These are phyloP conservation scores for Anguilla anguilla DNA, from an alignment of 2,797 vertebrate species.

Conservation along the genomic window DNA sequence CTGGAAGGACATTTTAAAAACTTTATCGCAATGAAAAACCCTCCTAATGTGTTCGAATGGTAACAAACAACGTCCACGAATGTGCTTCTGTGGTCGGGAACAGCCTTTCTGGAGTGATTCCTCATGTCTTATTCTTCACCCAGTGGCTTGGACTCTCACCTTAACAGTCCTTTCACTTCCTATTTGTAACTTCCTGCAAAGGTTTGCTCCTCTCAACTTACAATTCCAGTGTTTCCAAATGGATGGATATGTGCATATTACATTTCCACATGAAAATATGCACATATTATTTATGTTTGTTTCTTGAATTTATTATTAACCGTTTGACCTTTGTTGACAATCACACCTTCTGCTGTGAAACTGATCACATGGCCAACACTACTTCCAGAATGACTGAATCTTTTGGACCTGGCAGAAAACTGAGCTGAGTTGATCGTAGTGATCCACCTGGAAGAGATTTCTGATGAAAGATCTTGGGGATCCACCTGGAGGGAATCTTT, in stretches of 20 bases:
- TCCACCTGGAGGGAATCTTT: background rate
- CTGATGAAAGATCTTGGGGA: background rate
- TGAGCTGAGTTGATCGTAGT: background rate
- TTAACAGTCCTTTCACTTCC: slow-evolving; percentile 58
- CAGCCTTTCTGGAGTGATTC: slow-evolving; percentile 38
- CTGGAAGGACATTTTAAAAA: slow-evolving; percentile 53
- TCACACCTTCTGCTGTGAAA: background rate
- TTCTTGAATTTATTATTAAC: slow-evolving; percentile 55
- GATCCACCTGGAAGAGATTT: background rate
- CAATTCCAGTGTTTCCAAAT: slow-evolving; percentile 42
- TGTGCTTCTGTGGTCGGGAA: background rate
- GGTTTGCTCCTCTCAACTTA: slow-evolving; percentile 39
- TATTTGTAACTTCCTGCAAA: slow-evolving; percentile 39
- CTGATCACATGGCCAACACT: slow-evolving; percentile 1
- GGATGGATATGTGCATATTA: slow-evolving; percentile 47
- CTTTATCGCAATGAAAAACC: background rate
- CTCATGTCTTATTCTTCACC: slow-evolving; percentile 35
- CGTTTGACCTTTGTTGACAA: slow-evolving; percentile 22
- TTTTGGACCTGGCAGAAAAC: background rate
- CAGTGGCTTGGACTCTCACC: slow-evolving; percentile 42
- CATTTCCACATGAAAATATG: slow-evolving; percentile 39
- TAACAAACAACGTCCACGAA: background rate
- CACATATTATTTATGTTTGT: slow-evolving; percentile 39
- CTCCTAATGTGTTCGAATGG: background rate
- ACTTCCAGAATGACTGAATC: background rate